Evolutionary conservation across 2,113 vertebrate genomes (phyloP), one percentile per base, ranked within the genome.

Genomic region (Catharus bicknelli): DNA sequence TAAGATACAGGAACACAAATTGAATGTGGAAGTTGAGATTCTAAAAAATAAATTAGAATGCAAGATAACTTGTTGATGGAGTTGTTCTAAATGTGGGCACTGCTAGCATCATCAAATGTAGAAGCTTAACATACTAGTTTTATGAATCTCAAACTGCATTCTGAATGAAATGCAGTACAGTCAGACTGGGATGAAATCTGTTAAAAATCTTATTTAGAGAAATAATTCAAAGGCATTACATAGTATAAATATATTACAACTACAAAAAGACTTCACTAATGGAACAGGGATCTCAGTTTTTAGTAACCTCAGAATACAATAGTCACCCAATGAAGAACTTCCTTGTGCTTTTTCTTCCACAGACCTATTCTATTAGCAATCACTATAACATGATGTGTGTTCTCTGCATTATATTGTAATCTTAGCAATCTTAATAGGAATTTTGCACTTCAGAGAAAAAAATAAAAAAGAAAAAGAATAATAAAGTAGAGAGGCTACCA

Each of bases 381-480:
- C 14, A 53, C 11, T 32, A 3, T 13, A 64, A 57, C 1, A 3
- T 38, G 10, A 43, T 58, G 9, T 50, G 23, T 45, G 86, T 90
- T 23, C 58, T 48, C 67, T 38, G 32, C 10, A 74, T 20, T 26
- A 64, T 18, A 54, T 58, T 23, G 50, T 57, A 57, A 30, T 48
- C 54, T 47, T 51, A 73, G n/a, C 23, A 80, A 47, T 40, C 53
- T 72, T 26, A 59, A 7, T 14, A 50, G 29, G n/a, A 90, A 62
- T 67, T 87, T 53, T 59, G 40, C 29, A 45, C 13, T 73, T 58
- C 45, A 40, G 10, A 58, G 25, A 27, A 47, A 63, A 55, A 50
- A 50, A 36, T 36, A 45, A n/a, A 11, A 30, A 6, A 5, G 5
- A 26, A 42, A n/a, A 42, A 21, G 0, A 53, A 45, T 4, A 20